Evolutionary conservation across 64 coral and sea anemone genomes (phyloP).

Genomic region (Montipora efflorescens): DNA sequence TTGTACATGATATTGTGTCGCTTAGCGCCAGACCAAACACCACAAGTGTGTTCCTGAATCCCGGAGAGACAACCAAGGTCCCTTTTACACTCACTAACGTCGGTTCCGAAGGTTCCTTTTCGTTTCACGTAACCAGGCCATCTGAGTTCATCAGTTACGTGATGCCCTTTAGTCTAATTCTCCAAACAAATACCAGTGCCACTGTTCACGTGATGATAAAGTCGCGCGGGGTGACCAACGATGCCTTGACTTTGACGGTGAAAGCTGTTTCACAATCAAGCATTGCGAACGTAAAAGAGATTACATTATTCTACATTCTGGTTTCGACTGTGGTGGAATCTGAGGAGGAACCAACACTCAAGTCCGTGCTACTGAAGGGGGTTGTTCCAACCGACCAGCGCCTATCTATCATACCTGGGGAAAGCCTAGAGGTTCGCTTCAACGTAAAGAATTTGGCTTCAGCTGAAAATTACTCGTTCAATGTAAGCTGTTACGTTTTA

Average conservation of each 20-base stretch:
- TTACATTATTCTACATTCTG: not conserved
- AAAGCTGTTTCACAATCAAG: conserved; percentile 8
- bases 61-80: not conserved
- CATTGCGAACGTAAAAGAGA: not conserved
- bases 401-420: not conserved
- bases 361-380: not conserved
- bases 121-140: not conserved
- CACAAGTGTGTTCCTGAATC: not conserved
- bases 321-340: not conserved
- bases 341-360: not conserved
- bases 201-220: conserved; percentile 15
- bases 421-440: not conserved
- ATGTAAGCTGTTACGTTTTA: not conserved
- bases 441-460: conserved; percentile 17
- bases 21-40: conserved; percentile 1
- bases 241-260: not conserved
- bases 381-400: no score
- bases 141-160: conserved; percentile 15
- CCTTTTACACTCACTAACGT: conserved; percentile 31
- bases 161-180: conserved; percentile 16
- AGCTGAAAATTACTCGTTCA: not conserved
- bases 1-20: conserved; percentile 10
- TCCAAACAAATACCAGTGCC: not conserved
- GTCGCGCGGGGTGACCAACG: not conserved
- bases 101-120: conserved; percentile 21